A percentile compares a stretch with the other conserved stretches of the same genome.
Evolutionary conservation across 2,113 vertebrate genomes (phyloP).

Genomic region (Sclerurus mexicanus): DNA sequence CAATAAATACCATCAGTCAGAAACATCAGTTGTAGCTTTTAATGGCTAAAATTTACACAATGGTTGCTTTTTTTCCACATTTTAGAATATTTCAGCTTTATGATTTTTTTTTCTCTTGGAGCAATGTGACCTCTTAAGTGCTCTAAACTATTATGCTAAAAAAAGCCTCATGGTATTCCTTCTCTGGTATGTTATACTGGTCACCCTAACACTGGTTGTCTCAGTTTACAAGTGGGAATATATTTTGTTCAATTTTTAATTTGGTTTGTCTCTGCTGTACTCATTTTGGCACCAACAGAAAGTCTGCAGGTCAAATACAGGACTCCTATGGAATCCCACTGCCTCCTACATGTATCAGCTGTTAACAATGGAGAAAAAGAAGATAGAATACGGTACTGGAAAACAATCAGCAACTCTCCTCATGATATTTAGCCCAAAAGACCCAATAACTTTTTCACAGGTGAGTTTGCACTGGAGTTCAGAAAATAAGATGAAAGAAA

Average conservation of each 20-base stretch:
- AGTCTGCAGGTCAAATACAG: neutral
- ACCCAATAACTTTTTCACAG: neutral
- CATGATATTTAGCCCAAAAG: neutral
- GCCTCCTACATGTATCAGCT: neutral
- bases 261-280: neutral
- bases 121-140: neutral
- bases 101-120: neutral
- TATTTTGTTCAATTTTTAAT: neutral
- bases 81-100: neutral
- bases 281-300: neutral
- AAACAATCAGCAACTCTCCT: neutral
- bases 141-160: neutral
- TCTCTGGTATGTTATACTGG: neutral
- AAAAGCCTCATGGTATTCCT: neutral
- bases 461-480: neutral
- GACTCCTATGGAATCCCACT: neutral
- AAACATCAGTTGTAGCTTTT: neutral
- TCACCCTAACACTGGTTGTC: neutral
- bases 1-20: neutral
- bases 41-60: neutral
- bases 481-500: neutral
- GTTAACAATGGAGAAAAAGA: neutral
- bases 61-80: neutral
- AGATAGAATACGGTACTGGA: neutral
- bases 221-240: neutral